Conservation (phyloP, 2,797 vertebrate genomes). For the Hephaestus fuliginosus region DNA sequence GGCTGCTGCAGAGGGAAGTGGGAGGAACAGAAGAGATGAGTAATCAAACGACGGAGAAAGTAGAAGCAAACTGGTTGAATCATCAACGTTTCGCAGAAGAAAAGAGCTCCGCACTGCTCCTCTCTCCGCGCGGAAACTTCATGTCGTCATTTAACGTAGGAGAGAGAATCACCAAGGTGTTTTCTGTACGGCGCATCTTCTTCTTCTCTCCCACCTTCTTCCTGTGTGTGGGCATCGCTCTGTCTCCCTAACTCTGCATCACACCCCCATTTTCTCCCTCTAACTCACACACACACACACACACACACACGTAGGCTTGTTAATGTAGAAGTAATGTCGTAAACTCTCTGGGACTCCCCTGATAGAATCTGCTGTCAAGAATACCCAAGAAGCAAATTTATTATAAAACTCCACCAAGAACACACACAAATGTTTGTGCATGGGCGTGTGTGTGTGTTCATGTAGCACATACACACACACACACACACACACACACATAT, state of each 20-base stretch:
- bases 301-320: constrained; percentile 1
- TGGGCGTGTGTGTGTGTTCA: too few relatives aligned
- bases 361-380: constrained; percentile 29
- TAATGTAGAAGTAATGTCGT: constrained; percentile 44
- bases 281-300: not conserved
- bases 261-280: not conserved
- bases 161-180: constrained; percentile 13
- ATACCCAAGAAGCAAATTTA: constrained; percentile 6
- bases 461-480: not conserved
- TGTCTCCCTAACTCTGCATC: constrained; percentile 24
- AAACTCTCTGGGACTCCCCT: constrained; percentile 34
- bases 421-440: not conserved
- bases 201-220: constrained; percentile 37
- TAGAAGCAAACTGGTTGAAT: constrained; percentile 25
- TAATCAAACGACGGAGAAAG: constrained; percentile 36
- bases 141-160: constrained; percentile 28
- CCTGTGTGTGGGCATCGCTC: constrained; percentile 46
- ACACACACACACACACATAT: too few relatives aligned
- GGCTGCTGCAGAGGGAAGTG: constrained; percentile 55
- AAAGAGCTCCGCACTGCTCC: constrained; percentile 3
- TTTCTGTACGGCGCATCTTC: constrained; percentile 17
- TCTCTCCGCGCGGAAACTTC: not conserved
- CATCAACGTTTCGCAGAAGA: constrained; percentile 13
- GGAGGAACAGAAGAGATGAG: constrained; percentile 53
- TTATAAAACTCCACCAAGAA: not conserved